Base-by-base conservation (phyloP, 2,113 vertebrate species). In the Corythornis cristatus region DNA sequence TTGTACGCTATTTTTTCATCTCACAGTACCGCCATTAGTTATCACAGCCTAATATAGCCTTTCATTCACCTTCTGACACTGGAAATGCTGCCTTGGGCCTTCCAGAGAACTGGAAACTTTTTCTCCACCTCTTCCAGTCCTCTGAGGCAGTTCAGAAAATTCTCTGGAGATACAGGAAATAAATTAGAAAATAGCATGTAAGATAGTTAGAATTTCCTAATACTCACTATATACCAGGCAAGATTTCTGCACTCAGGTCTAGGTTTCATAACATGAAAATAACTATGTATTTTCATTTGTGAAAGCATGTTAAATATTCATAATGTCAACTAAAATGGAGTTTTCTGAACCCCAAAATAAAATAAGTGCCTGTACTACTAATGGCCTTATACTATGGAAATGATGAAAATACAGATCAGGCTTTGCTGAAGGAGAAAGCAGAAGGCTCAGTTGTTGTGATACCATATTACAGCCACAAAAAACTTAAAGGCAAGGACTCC, bases 21-120 rank as follows among this genome's bases (percentile, higher is more conserved):
- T 93, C 96, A 89, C 88, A 93, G 19, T 93, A 57, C 89, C 96
- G 83, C 90, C 76, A 92, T 97, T 97, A 95, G 86, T 97, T 89
- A 97, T 97, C 95, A 95, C 74, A 96, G 96, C 87, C 43, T 97
- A 94, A 97, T 95, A 93, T 60, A 96, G 83, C 92, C 64, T 87
- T 92, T 76, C 88, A 90, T 96, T 95, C 94, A 96, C 92, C 94
- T 98, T 97, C 94, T 96, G 92, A 94, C 91, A 93, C 89, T 95
- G 89, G 90, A 95, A 96, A 96, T 95, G 90, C 86, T 95, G 93
- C 91, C 92, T 96, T 96, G 96, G 88, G 96, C 82, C 88, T 96
- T 95, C 87, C 86, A 94, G 95, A 97, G 46, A 81, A 86, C 45
- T 89, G 86, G 76, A 86, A 96, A 95, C 56, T 96, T 94, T 96